A percentile compares a stretch with the other conserved stretches of the same genome.
These are phyloP conservation scores for Allolobophora icterica DNA, from an alignment of 2,888 invertebrate genomes.

Conservation along the genomic window DNA sequence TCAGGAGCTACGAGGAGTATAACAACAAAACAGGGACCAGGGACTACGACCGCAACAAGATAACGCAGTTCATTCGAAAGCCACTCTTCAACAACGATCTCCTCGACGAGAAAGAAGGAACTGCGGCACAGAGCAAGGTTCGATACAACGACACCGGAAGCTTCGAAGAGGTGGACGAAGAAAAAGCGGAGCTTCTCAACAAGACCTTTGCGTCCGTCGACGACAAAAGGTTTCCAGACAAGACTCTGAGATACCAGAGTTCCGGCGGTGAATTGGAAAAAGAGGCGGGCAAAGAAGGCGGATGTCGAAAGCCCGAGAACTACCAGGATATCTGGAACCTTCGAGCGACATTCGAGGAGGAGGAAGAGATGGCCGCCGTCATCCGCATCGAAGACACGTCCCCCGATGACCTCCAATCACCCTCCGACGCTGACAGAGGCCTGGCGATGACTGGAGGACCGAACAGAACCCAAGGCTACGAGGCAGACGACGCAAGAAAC, in stretches of 20 bases:
- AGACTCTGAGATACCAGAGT: background rate
- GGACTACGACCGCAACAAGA: conserved; percentile 59
- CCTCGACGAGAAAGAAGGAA: conserved; percentile 48
- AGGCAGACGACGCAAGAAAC: background rate
- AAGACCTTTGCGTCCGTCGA: background rate
- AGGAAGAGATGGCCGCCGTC: conserved; percentile 51
- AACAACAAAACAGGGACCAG: background rate
- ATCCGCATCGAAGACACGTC: conserved; percentile 4
- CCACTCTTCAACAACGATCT: conserved; percentile 58
- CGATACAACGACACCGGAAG: conserved; percentile 67
- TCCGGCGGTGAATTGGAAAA: background rate
- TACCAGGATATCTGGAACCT: conserved; percentile 67
- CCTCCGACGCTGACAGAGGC: background rate
- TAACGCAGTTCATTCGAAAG: conserved; percentile 60
- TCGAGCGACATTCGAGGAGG: conserved; percentile 67
- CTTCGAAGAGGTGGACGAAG: conserved; percentile 66
- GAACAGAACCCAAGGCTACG: background rate
- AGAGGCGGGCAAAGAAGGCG: background rate
- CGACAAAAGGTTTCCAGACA: background rate
- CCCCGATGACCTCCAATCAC: background rate
- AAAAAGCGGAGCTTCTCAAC: background rate
- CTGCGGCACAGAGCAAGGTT: conserved; percentile 34
- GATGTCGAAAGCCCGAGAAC: conserved; percentile 40
- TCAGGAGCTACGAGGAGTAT: conserved; percentile 57
- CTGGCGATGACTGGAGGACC: background rate